These are phyloP conservation scores for Campoplex capitator DNA, from an alignment of 2,888 invertebrate species.

Conservation along the genomic window DNA sequence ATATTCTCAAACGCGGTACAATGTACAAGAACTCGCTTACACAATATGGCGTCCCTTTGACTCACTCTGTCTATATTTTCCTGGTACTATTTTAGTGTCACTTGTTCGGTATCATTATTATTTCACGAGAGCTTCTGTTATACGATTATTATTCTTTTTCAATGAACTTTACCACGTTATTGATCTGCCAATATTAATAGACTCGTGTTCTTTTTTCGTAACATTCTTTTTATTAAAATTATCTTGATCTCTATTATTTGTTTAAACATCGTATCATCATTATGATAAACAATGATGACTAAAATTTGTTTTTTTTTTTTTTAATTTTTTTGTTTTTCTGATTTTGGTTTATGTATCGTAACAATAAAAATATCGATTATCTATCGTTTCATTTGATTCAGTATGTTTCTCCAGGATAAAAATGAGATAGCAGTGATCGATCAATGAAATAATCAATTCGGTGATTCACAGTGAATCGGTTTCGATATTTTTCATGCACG, in stretches of 20 bases:
- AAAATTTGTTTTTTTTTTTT: neutral
- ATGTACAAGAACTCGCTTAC: slow-evolving; percentile 8
- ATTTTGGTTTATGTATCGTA: neutral
- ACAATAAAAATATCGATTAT: neutral
- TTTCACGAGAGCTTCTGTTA: neutral
- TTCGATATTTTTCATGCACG: slow-evolving; percentile 6
- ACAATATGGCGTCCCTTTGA: slow-evolving; percentile 6
- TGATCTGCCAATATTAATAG: neutral
- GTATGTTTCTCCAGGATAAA: neutral
- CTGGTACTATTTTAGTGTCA: neutral
- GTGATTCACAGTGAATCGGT: neutral
- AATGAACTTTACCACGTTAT: neutral
- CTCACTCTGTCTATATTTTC: neutral
- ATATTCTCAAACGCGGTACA: neutral
- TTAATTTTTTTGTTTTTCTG: neutral
- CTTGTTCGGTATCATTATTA: neutral
- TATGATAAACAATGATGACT: neutral
- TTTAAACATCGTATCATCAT: neutral
- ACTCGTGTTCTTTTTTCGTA: neutral
- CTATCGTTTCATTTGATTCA: neutral
- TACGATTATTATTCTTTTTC: neutral
- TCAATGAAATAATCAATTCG: neutral
- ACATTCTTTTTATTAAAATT: neutral
- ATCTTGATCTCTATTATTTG: neutral
- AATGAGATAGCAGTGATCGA: neutral